Percentiles rank a stretch among this genome's conserved stretches.
Evolutionary conservation across 35 echinoderm and acorn worm genomes (phyloP).

Genomic region (Holothuria glaberrima): DNA sequence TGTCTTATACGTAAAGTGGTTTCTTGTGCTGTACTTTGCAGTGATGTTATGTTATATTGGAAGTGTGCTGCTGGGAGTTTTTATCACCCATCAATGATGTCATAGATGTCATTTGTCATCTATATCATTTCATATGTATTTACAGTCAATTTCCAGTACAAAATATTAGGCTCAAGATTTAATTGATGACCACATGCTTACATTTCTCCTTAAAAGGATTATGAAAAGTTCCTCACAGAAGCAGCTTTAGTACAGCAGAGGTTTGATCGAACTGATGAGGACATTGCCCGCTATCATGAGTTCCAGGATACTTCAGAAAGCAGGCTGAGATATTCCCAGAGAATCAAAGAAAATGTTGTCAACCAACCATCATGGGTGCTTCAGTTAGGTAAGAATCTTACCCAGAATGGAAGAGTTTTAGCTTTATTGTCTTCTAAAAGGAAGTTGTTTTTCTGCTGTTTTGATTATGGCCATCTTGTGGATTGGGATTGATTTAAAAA

Average conservation of each 20-base stretch:
- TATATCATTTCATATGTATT: too few species aligned
- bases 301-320: conserved; percentile 69
- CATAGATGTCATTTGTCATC: too few species aligned
- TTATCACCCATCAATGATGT: too few species aligned
- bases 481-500: background rate
- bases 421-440: too few species aligned
- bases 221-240: conserved; percentile 89
- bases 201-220: conserved; percentile 62
- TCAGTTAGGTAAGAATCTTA: conserved; percentile 76
- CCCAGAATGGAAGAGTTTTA: background rate
- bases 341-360: conserved; percentile 90
- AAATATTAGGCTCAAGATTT: conserved; percentile 3
- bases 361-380: conserved; percentile 85
- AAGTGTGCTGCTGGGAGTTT: too few species aligned
- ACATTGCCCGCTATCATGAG: conserved; percentile 60
- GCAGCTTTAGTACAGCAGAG: conserved; percentile 57
- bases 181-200: background rate
- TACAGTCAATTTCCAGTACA: background rate
- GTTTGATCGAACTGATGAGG: conserved; percentile 81
- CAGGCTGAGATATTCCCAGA: conserved; percentile 64
- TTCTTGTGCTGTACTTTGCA: too few species aligned
- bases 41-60: too few species aligned
- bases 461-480: too few species aligned
- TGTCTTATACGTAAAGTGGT: too few species aligned
- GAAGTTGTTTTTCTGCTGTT: too few species aligned